These are phyloP conservation scores for Tortrix viridana DNA, from an alignment of 2,888 invertebrate genomes.

Conservation along the genomic window DNA sequence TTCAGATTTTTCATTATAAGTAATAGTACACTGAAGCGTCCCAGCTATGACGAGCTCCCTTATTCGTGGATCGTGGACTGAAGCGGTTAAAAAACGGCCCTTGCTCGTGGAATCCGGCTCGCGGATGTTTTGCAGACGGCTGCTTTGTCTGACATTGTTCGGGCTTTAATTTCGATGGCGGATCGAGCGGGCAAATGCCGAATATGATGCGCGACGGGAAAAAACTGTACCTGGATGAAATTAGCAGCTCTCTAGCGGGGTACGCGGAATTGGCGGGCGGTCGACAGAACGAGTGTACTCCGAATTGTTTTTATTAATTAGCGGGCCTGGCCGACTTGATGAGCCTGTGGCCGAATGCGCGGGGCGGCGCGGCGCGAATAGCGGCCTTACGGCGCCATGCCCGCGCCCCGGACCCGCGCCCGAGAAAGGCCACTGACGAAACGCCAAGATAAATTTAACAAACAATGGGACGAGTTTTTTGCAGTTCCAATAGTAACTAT, in stretches of 20 bases:
- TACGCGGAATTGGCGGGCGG: slow-evolving; percentile 83
- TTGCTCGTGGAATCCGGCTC: slow-evolving; percentile 78
- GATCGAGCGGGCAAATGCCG: slow-evolving; percentile 82
- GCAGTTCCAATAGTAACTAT: slow-evolving; percentile 35
- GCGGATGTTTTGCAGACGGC: slow-evolving; percentile 81
- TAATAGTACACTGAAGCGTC: slow-evolving; percentile 77
- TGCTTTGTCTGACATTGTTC: slow-evolving; percentile 84
- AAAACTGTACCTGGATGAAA: slow-evolving; percentile 81
- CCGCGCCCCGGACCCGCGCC: slow-evolving; percentile 44
- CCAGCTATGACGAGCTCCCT: slow-evolving; percentile 82
- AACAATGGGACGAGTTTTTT: slow-evolving; percentile 50
- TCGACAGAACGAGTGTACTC: slow-evolving; percentile 76
- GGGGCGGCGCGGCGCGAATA: slow-evolving; percentile 42
- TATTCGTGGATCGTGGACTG: slow-evolving; percentile 78
- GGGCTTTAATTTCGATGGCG: slow-evolving; percentile 82
- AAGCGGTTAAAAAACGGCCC: slow-evolving; percentile 79
- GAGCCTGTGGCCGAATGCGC: slow-evolving; percentile 52
- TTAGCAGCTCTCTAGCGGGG: slow-evolving; percentile 82
- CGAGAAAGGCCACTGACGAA: slow-evolving; percentile 46
- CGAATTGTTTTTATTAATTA: slow-evolving; percentile 84
- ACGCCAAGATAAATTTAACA: slow-evolving; percentile 50
- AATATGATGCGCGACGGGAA: slow-evolving; percentile 82
- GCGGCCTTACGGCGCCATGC: slow-evolving; percentile 46
- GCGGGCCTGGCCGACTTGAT: slow-evolving; percentile 73
- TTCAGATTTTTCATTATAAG: slow-evolving; percentile 64